phyloP scores from a whole-genome alignment of 2,888 invertebrate genomes.

The Graphium colonna region DNA sequence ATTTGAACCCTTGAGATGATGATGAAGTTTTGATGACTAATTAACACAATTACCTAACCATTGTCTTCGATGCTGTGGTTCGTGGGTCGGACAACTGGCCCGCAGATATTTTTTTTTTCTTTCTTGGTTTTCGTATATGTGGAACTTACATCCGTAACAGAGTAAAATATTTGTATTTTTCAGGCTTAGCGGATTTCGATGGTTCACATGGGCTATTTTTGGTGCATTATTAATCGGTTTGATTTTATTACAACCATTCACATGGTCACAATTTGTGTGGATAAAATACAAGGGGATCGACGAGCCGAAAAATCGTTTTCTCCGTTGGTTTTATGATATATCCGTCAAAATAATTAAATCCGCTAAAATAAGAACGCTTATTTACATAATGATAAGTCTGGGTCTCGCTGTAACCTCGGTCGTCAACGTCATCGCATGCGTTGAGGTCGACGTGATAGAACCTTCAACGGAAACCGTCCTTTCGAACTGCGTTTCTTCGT shows the following conservation, averaged over 20 bases:
- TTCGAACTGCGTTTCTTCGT: slow-evolving; percentile 72
- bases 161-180: too few species aligned
- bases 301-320: slow-evolving; percentile 74
- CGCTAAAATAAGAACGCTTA: slow-evolving; percentile 79
- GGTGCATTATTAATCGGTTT: slow-evolving; percentile 42
- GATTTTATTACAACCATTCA: slow-evolving; percentile 82
- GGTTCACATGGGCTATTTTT: slow-evolving; percentile 54
- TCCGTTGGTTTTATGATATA: slow-evolving; percentile 80
- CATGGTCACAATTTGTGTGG: slow-evolving; percentile 90
- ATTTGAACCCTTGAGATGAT: too few species aligned
- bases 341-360: slow-evolving; percentile 83
- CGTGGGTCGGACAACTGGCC: too few species aligned
- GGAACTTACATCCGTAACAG: too few species aligned
- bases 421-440: slow-evolving; percentile 80
- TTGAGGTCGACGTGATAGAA: slow-evolving; percentile 45
- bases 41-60: too few species aligned
- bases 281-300: slow-evolving; percentile 67
- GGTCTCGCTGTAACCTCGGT: slow-evolving; percentile 83
- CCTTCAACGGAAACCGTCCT: slow-evolving; percentile 44
- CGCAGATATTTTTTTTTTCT: too few species aligned
- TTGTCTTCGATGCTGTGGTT: too few species aligned
- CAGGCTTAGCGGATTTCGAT: slow-evolving; percentile 54
- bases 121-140: too few species aligned
- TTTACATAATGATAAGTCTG: slow-evolving; percentile 84
- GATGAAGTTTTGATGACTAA: too few species aligned